Evolutionary conservation across 2,797 vertebrate species (phyloP).

Genomic region (Acipenser oxyrinchus): DNA sequence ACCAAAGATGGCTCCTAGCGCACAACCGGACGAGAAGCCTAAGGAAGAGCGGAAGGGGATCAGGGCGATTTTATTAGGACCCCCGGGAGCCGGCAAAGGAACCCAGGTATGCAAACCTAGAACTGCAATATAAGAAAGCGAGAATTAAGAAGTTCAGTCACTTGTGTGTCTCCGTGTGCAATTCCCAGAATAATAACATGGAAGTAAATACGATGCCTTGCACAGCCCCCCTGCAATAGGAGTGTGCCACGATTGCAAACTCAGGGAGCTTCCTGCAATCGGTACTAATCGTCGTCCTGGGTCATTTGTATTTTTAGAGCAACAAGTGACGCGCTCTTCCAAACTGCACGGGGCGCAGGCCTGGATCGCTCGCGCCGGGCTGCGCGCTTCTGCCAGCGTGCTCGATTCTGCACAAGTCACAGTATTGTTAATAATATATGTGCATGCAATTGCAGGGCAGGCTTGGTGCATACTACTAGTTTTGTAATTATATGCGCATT

Average conservation of each 20-base stretch:
- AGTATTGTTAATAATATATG: not conserved
- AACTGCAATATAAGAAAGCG: not conserved
- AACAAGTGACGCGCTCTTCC: too few relatives aligned
- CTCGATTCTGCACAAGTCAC: not conserved
- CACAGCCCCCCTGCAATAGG: not conserved
- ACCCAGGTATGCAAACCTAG: constrained; percentile 72
- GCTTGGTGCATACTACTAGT: not conserved
- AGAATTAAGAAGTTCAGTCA: not conserved
- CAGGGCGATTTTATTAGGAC: constrained; percentile 83
- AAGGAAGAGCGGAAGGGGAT: constrained; percentile 64
- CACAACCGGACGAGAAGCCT: constrained; percentile 50
- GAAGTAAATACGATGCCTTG: not conserved
- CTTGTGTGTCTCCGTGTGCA: not conserved
- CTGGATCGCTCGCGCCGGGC: not conserved
- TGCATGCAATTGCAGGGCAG: not conserved
- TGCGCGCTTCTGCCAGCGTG: not conserved
- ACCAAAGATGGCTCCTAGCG: constrained; percentile 61
- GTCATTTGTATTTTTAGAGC: too few relatives aligned
- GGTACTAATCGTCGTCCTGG: too few relatives aligned
- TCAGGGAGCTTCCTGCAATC: too few relatives aligned
- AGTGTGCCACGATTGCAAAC: not conserved
- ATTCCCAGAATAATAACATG: not conserved
- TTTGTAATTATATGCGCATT: constrained; percentile 15
- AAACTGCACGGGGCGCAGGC: too few relatives aligned
- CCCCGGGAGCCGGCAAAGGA: constrained; percentile 89